Base-by-base conservation (phyloP, 2,113 vertebrate species). In the Sphaerodactylus townsendi region DNA sequence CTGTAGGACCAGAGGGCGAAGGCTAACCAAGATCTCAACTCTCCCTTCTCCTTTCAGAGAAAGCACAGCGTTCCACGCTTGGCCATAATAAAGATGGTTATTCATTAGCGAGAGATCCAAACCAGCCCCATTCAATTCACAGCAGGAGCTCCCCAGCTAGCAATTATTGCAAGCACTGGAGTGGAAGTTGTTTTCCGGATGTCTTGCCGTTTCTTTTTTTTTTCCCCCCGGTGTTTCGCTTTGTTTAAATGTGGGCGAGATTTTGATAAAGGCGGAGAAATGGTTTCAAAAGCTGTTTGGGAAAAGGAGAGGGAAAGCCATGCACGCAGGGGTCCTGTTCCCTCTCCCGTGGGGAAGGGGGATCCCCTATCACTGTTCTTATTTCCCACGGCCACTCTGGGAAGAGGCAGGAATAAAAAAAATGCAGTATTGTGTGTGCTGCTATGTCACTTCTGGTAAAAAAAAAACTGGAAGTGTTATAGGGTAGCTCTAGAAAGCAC, bases 91-190 rank as follows among this genome's bases (percentile, higher is more conserved):
- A 94, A 85, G 19, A 65, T 33, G 65, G 77, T 92, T 93, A 91
- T 92, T 94, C 91, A 88, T 93, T 92, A 93, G 87, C 93, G 92
- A 89, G 78, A 93, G 89, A 91, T 85, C 88, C 81, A 90, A 87
- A 87, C 76, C 90, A 79, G 85, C 79, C 91, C 88, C 83, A 87
- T 95, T 91, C 88, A 75, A 30, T 79, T 94, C 94, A 90, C 93
- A 95, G 92, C 88, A 88, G 86, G 93, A 90, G 35, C 56, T 88
- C 73, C 81, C 46, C 86, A 87, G 92, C 83, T 53, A 90, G 90
- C 90, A 95, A 95, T 94, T 94, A 94, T 88, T 77, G 79, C 86
- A 93, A 23, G 76, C 2, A 10, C 81, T 21, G 0, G 71, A 37
- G 87, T 87, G 90, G 87, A 90, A 92, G 66, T 77, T 71, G 5